These are phyloP conservation scores for Oncopodura yosiiana DNA, from an alignment of 1,140 invertebrate genomes.

Conservation along the genomic window DNA sequence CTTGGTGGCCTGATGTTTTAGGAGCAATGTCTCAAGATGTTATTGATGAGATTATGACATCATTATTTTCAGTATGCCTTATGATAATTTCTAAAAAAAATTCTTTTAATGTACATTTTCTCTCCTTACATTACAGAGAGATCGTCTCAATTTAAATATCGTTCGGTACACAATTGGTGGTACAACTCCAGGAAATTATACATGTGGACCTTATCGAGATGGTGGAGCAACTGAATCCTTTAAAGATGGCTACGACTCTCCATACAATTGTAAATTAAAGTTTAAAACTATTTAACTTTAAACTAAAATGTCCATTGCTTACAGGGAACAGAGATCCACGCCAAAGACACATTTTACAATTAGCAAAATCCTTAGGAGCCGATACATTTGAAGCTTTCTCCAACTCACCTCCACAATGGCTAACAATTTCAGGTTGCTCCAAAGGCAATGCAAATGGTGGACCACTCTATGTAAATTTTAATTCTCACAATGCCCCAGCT, in stretches of 20 bases:
- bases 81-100: not conserved
- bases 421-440: conserved; percentile 29
- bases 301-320: not conserved
- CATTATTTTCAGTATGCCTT: conserved; percentile 17
- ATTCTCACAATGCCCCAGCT: conserved; percentile 11
- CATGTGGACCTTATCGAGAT: conserved; percentile 15
- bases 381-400: conserved; percentile 32
- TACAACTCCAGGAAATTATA: conserved; percentile 19
- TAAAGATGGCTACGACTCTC: conserved; percentile 12
- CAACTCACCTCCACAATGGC: conserved; percentile 29
- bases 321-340: conserved; percentile 25
- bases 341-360: conserved; percentile 13
- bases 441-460: conserved; percentile 28
- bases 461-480: conserved; percentile 24
- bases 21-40: conserved; percentile 19
- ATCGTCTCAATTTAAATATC: conserved; percentile 23
- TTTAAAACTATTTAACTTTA: not conserved
- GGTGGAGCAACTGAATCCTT: conserved; percentile 25
- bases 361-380: conserved; percentile 17
- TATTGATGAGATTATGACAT: conserved; percentile 9
- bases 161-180: conserved; percentile 27
- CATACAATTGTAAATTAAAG: conserved; percentile 20
- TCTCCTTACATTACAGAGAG: conserved; percentile 12
- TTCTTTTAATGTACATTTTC: not conserved
- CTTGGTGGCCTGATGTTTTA: conserved; percentile 24